Conservation (phyloP, 2,888 invertebrate species). For the Drosophila prolongata region DNA sequence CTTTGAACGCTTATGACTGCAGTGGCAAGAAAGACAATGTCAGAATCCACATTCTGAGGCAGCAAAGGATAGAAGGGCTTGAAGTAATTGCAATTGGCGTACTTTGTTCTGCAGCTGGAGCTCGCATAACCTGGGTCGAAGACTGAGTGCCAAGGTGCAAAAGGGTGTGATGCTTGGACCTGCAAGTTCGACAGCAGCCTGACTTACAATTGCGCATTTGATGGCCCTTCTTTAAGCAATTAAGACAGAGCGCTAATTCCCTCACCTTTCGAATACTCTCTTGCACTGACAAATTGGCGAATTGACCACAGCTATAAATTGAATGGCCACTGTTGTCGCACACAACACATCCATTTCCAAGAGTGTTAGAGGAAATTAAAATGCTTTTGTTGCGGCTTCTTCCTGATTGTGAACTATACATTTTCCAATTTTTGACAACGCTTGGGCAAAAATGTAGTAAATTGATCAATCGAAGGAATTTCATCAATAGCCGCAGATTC, state of each 20-base stretch:
- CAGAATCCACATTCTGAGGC: too few relatives aligned
- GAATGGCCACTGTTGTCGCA: too few relatives aligned
- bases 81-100: too few relatives aligned
- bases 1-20: neutral
- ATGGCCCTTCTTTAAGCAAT: neutral
- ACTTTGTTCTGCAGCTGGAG: too few relatives aligned
- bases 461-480: neutral
- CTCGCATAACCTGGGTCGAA: too few relatives aligned
- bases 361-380: neutral
- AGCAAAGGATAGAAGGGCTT: too few relatives aligned
- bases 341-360: too few relatives aligned
- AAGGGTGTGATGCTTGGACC: neutral
- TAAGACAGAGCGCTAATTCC: neutral
- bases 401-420: neutral
- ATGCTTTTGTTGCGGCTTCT: conserved; percentile 2
- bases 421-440: neutral
- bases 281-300: neutral
- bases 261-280: neutral
- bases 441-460: conserved; percentile 1
- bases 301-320: too few relatives aligned
- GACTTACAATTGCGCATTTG: neutral
- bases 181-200: neutral
- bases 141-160: neutral
- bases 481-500: neutral
- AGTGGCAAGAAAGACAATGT: too few relatives aligned